Evolutionary conservation across 2,797 vertebrate species (phyloP).

Genomic region (Sarcophilus harrisii): DNA sequence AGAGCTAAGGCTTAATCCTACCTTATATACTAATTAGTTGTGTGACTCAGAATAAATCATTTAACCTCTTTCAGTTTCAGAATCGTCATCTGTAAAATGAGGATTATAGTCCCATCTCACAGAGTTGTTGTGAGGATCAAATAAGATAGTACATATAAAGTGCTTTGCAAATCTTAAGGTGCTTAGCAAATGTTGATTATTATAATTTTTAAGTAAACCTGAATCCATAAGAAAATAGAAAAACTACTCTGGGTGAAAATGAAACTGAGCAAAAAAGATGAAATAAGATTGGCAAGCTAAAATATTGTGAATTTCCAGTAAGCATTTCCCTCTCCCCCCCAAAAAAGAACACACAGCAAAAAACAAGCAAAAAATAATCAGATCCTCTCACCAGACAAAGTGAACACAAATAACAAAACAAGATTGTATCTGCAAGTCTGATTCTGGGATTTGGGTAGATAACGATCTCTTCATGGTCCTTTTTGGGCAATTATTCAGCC

Average conservation of each 20-base stretch:
- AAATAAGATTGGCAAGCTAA: not conserved
- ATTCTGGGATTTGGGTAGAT: not conserved
- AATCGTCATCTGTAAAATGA: not conserved
- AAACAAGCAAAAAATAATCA: not conserved
- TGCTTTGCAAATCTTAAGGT: not conserved
- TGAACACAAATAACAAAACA: not conserved
- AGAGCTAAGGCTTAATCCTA: not conserved
- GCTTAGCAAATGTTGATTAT: not conserved
- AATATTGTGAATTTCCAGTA: not conserved
- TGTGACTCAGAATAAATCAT: not conserved
- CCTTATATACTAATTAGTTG: not conserved
- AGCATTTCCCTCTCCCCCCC: not conserved
- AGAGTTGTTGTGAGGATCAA: not conserved
- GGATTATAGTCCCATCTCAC: not conserved
- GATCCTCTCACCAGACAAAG: not conserved
- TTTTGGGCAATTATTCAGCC: not conserved
- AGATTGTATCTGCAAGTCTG: not conserved
- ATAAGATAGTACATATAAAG: not conserved
- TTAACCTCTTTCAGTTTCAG: not conserved
- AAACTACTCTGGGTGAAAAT: not conserved
- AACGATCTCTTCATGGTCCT: not conserved
- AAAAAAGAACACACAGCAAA: too few relatives aligned
- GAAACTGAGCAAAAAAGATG: not conserved
- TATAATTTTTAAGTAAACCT: not conserved
- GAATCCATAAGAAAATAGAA: not conserved